Conservation (phyloP, 2,888 invertebrate genomes). For the Bimastos eiseni region DNA sequence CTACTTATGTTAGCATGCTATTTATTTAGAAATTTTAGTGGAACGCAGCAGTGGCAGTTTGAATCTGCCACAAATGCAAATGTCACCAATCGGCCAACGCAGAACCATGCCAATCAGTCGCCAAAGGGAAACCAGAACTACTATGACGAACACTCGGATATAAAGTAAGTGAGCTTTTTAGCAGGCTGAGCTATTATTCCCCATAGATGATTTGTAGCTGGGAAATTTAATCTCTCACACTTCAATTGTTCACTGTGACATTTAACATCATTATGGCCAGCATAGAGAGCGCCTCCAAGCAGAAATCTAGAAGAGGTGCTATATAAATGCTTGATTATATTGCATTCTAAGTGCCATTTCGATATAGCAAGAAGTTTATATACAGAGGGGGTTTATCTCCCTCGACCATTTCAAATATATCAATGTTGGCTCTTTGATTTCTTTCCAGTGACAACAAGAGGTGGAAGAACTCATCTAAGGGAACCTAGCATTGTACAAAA, state of each 20-base stretch:
- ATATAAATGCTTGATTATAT: too few species aligned
- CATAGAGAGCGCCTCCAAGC: too few species aligned
- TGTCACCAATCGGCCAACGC: conserved; percentile 26
- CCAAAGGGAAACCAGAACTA: conserved; percentile 49
- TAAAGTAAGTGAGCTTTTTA: conserved; percentile 40
- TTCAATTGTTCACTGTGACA: too few species aligned
- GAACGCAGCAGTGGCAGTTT: conserved; percentile 48
- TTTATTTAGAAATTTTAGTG: conserved; percentile 43
- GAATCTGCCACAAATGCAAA: conserved; percentile 42
- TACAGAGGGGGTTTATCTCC: conserved; percentile 72
- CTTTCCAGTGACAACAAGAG: conserved; percentile 87
- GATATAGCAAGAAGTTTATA: too few species aligned
- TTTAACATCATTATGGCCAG: too few species aligned
- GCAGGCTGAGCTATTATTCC: neutral
- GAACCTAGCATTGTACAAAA: conserved; percentile 38
- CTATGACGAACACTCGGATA: conserved; percentile 52
- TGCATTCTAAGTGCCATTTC: too few species aligned
- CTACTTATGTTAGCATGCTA: neutral
- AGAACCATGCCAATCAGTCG: conserved; percentile 51
- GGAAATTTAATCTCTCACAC: neutral
- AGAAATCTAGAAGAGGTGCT: too few species aligned
- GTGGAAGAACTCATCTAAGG: conserved; percentile 72
- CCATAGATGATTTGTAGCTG: neutral
- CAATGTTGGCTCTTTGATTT: conserved; percentile 65
- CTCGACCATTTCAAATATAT: conserved; percentile 67